phyloP scores from a whole-genome alignment of 2,888 invertebrate genomes.

The Lochmaea capreae region DNA sequence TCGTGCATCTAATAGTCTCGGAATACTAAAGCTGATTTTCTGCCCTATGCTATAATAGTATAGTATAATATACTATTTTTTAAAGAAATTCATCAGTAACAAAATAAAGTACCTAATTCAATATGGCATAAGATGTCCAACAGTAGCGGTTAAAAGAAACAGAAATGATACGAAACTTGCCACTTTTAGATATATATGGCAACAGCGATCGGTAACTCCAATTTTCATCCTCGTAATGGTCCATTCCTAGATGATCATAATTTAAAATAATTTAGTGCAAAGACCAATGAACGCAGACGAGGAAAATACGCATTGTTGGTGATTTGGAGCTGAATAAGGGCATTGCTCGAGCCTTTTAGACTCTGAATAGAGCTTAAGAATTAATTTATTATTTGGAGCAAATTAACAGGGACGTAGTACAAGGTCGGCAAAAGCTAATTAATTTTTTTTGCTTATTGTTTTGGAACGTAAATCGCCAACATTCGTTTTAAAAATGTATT shows the following conservation, averaged over 20 bases:
- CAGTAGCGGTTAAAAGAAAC: too few species aligned
- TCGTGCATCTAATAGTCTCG: too few species aligned
- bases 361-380: slow-evolving; percentile 4
- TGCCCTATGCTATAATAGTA: too few species aligned
- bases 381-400: not conserved
- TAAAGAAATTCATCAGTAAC: too few species aligned
- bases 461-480: not conserved
- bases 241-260: not conserved
- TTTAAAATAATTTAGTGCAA: not conserved
- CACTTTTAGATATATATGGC: not conserved
- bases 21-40: too few species aligned
- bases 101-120: too few species aligned
- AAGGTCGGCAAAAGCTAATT: not conserved
- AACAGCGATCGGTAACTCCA: not conserved
- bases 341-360: not conserved
- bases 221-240: slow-evolving; percentile 4
- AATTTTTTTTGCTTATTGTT: not conserved
- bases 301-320: not conserved
- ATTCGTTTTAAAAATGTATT: not conserved
- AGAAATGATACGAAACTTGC: not conserved
- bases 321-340: not conserved
- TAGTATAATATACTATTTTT: too few species aligned
- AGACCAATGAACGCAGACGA: slow-evolving; percentile 8
- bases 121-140: too few species aligned
- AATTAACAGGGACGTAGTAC: not conserved